Conservation (phyloP, 2,113 vertebrate species). For the Tachuris rubrigastra region DNA sequence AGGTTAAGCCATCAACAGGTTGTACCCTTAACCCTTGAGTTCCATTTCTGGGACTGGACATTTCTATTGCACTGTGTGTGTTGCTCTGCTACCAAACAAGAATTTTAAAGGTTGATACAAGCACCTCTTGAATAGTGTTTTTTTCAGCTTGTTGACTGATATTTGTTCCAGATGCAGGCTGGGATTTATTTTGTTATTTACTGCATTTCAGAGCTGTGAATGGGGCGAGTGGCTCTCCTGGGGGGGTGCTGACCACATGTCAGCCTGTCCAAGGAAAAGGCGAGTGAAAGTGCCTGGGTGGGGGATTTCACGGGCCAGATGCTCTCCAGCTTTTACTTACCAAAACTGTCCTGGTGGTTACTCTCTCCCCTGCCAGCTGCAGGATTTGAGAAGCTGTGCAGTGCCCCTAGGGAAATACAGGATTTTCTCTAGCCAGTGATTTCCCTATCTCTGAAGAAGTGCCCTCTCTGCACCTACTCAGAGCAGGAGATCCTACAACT, state of each 20-base stretch:
- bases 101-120: constrained; percentile 6
- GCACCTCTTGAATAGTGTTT: neutral
- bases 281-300: neutral
- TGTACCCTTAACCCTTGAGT: constrained; percentile 56
- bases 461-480: neutral
- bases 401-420: neutral
- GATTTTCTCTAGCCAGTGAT: neutral
- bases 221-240: neutral
- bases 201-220: neutral
- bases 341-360: neutral
- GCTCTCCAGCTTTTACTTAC: neutral
- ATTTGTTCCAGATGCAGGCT: constrained; percentile 41
- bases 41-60: neutral
- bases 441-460: neutral
- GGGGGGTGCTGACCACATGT: neutral
- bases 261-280: neutral
- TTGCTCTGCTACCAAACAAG: neutral
- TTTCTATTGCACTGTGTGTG: neutral
- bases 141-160: neutral
- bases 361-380: neutral
- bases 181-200: constrained; percentile 5
- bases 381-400: neutral
- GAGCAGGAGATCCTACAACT: neutral
- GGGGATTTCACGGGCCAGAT: neutral
- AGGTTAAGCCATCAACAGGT: constrained; percentile 47